Evolutionary conservation across 2,888 invertebrate genomes (phyloP).

Genomic region (Lissocephala sabroskyi): DNA sequence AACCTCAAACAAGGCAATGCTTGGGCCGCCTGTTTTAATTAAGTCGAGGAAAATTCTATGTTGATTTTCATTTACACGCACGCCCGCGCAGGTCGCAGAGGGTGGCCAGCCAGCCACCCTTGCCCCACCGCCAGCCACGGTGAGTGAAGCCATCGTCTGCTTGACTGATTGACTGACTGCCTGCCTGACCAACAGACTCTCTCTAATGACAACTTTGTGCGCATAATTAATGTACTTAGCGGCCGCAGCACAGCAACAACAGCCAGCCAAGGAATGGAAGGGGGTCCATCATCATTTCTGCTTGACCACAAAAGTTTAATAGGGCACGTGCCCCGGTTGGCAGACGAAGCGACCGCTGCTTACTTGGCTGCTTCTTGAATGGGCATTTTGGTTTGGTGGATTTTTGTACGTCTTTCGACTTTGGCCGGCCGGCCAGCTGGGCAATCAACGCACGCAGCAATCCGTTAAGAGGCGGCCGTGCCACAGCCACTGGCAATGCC

Average conservation of each 20-base stretch:
- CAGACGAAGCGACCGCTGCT: constrained; percentile 37
- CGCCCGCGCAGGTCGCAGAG: neutral
- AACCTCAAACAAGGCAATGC: too few species aligned
- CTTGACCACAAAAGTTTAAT: constrained; percentile 49
- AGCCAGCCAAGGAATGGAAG: constrained; percentile 6
- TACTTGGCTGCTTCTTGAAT: constrained; percentile 13
- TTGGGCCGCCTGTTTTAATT: neutral
- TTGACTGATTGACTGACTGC: constrained; percentile 1
- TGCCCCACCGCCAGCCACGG: too few species aligned
- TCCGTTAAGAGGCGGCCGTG: constrained; percentile 35
- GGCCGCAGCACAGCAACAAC: constrained; percentile 10
- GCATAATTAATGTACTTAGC: constrained; percentile 54
- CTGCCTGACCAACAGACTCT: constrained; percentile 15
- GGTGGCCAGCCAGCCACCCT: neutral
- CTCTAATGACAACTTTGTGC: constrained; percentile 42
- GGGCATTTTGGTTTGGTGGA: constrained; percentile 4
- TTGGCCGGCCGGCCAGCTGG: constrained; percentile 26
- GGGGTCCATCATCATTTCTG: constrained; percentile 35
- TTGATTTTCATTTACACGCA: constrained; percentile 3
- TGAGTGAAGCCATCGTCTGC: too few species aligned
- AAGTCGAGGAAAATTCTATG: constrained; percentile 1
- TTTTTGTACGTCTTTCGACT: too few species aligned
- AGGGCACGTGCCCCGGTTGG: constrained; percentile 53
- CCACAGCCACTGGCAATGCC: too few species aligned
- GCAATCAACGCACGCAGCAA: constrained; percentile 46